phyloP scores from a whole-genome alignment of 53 echinoderm and acorn worm genomes.

The Echinarachnius parma region DNA sequence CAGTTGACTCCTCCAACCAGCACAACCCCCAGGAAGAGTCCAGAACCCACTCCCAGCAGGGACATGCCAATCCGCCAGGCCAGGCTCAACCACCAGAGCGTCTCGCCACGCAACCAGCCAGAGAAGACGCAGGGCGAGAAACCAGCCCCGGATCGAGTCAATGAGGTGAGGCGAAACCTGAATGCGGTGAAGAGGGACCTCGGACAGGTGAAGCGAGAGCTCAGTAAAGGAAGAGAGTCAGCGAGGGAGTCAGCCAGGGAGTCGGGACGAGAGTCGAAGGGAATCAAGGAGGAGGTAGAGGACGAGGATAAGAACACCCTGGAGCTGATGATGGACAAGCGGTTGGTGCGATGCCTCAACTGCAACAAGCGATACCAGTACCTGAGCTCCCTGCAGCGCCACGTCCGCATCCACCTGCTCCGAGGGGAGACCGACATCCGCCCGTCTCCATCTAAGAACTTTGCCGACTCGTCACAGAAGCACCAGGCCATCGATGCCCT shows the following conservation, averaged over 20 bases:
- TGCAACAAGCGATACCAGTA: constrained; percentile 89
- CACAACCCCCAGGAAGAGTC: constrained; percentile 26
- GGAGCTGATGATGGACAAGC: constrained; percentile 79
- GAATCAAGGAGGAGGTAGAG: constrained; percentile 53
- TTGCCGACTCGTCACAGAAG: constrained; percentile 56
- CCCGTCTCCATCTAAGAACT: constrained; percentile 41
- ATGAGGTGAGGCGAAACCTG: background rate
- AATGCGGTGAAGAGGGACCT: too few relatives aligned
- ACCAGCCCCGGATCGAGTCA: constrained; percentile 1
- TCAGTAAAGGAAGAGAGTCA: too few relatives aligned
- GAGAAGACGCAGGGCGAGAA: constrained; percentile 41
- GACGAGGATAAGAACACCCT: constrained; percentile 60
- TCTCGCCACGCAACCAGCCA: constrained; percentile 48
- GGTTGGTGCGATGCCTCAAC: constrained; percentile 68
- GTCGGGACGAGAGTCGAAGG: background rate
- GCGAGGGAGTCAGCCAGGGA: too few relatives aligned
- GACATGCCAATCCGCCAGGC: constrained; percentile 74
- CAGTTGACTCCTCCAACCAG: constrained; percentile 19
- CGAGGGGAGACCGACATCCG: constrained; percentile 35
- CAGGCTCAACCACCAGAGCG: constrained; percentile 66
- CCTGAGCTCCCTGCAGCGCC: constrained; percentile 78
- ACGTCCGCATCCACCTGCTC: constrained; percentile 68
- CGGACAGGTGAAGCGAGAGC: constrained; percentile 19
- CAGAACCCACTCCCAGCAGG: constrained; percentile 43
- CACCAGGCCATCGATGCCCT: constrained; percentile 65